A percentile compares a stretch with the other conserved stretches of the same genome.
These are phyloP conservation scores for Lerema accius DNA, from an alignment of 1,140 invertebrate genomes.

Conservation along the genomic window DNA sequence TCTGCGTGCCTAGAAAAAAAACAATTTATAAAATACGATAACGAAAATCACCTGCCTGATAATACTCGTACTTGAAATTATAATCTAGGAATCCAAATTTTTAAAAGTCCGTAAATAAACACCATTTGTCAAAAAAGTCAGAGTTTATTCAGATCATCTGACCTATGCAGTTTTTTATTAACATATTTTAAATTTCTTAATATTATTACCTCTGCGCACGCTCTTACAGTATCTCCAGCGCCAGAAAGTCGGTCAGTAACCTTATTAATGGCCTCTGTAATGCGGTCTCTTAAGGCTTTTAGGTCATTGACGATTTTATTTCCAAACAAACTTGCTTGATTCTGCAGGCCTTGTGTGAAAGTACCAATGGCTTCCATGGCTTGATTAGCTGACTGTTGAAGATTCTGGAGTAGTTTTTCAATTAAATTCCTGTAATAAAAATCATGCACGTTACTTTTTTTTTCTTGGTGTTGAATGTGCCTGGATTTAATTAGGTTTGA, in stretches of 20 bases:
- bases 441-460: no score
- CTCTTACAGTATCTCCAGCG: slow-evolving; percentile 41
- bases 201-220: slow-evolving; percentile 66
- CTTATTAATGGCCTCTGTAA: slow-evolving; percentile 47
- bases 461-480: background rate
- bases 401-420: slow-evolving; percentile 49
- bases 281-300: slow-evolving; percentile 43
- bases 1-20: slow-evolving; percentile 48
- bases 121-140: no score
- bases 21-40: background rate
- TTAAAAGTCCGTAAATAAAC: no score
- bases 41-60: no score
- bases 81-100: no score
- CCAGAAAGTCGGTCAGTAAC: slow-evolving; percentile 46
- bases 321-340: slow-evolving; percentile 44
- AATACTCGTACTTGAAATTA: no score
- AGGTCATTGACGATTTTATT: slow-evolving; percentile 50
- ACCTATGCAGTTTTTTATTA: no score
- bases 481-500: no score
- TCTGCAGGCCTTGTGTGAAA: slow-evolving; percentile 48
- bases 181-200: no score
- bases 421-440: slow-evolving; percentile 51
- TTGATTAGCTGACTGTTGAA: slow-evolving; percentile 49
- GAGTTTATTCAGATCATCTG: no score
- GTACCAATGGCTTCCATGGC: slow-evolving; percentile 47